Conservation (phyloP, 2,113 vertebrate species). For the Oreochromis niloticus region DNA sequence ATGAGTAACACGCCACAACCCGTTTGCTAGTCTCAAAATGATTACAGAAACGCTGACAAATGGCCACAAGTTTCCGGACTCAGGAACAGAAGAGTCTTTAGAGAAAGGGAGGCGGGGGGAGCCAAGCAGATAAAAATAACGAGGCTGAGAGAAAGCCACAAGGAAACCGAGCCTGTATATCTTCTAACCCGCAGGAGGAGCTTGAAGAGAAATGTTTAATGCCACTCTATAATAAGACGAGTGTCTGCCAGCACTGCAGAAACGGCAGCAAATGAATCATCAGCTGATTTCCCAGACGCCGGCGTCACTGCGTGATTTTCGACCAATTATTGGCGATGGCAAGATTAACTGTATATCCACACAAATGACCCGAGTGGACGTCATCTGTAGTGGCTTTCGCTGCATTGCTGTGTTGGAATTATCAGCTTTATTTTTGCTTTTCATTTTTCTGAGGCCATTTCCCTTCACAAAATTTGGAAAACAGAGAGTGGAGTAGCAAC, state of each 20-base stretch:
- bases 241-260: background rate
- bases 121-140: conserved; percentile 30
- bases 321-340: background rate
- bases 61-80: conserved; percentile 37
- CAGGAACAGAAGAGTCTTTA: conserved; percentile 14
- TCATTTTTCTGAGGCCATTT: background rate
- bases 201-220: background rate
- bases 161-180: background rate
- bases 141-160: background rate
- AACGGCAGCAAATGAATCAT: conserved; percentile 16
- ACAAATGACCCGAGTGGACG: background rate
- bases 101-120: background rate
- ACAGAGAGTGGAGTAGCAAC: background rate
- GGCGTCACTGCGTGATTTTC: conserved; percentile 12
- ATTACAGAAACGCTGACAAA: conserved; percentile 43
- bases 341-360: background rate
- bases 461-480: background rate
- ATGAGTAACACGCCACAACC: conserved; percentile 27
- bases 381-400: background rate
- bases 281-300: conserved; percentile 17
- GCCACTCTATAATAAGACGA: background rate
- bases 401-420: background rate
- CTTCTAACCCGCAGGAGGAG: background rate
- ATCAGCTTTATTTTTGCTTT: background rate
- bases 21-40: conserved; percentile 25